phyloP scores from a whole-genome alignment of 2,888 invertebrate genomes.

The Acleris holmiana region DNA sequence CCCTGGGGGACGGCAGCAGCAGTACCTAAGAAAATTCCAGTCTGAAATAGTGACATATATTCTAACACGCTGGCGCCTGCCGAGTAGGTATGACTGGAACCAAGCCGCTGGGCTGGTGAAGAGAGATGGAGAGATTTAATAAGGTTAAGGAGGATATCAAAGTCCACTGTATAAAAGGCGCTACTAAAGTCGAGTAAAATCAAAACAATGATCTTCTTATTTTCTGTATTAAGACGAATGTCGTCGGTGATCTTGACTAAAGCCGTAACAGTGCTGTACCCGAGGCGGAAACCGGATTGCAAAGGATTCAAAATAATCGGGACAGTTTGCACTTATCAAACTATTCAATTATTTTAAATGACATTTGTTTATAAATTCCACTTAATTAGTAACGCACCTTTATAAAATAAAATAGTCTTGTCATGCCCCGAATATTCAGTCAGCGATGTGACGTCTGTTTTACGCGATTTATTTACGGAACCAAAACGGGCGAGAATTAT shows the following conservation, averaged over 20 bases:
- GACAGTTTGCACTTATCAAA: slow-evolving; percentile 5
- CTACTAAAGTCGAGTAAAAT: slow-evolving; percentile 1
- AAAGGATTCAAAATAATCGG: slow-evolving; percentile 10
- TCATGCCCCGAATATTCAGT: not conserved
- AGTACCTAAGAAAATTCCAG: slow-evolving; percentile 14
- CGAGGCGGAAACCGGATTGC: slow-evolving; percentile 28
- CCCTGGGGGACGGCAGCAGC: slow-evolving; percentile 20
- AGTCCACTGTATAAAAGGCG: not conserved
- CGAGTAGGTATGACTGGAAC: slow-evolving; percentile 17
- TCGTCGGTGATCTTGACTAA: slow-evolving; percentile 11
- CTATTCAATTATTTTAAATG: no score
- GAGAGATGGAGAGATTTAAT: slow-evolving; percentile 15
- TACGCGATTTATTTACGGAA: slow-evolving; percentile 43
- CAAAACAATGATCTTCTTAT: not conserved
- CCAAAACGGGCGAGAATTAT: slow-evolving; percentile 41
- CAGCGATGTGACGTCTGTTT: slow-evolving; percentile 2
- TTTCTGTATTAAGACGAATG: not conserved
- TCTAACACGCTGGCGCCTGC: slow-evolving; percentile 9
- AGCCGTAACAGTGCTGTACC: slow-evolving; percentile 31
- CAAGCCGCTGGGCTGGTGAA: slow-evolving; percentile 3
- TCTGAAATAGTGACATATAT: slow-evolving; percentile 1
- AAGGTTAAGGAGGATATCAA: not conserved
- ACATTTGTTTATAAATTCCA: no score
- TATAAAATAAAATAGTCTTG: not conserved
- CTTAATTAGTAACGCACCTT: not conserved